Evolutionary conservation across 2,888 invertebrate genomes (phyloP), one percentile per base, ranked within the genome.

Genomic region (Harpagoxenus sublaevis): DNA sequence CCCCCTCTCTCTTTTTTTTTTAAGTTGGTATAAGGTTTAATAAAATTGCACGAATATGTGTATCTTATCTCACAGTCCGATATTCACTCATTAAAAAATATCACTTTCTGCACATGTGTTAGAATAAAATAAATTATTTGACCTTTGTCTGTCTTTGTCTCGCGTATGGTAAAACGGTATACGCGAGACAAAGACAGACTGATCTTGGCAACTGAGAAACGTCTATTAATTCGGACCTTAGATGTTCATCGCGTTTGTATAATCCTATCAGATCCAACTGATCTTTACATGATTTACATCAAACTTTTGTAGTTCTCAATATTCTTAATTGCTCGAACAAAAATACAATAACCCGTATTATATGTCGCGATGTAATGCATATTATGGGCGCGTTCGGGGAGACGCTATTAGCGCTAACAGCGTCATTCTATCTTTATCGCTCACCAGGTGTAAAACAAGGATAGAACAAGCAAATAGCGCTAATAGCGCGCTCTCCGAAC

Each of bases 31-130:
- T 18, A 28, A 63, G 62, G 5, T 9, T 48, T 9, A 62, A n/a
- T 45, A 15, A 75, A 63, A 75, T 35, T 48, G 51, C 35, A 28
- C 23, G 9, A 75, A 75, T 42, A 42, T 9, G 35, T 62, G 12
- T 5, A 51, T 18, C 60, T 39, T 75, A 75, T 65, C 10, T 75
- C 45, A 60, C 45, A 60, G 8, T 62, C 3, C 5, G 3, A 39
- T 39, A 65, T 51, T 65, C 10, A 48, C 39, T 62, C 35, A 28
- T 39, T 57, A 73, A 10, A 42, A 66, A 66, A 65, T 53, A 3
- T 28, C 23, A 28, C 48, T 42, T 18, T 65, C 23, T 23, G 23
- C 51, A 65, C 18, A 23, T 23, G 23, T 23, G 23, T 23, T 23
- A 23, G 23, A 23, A 23, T 23, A 23, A 23, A 23, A 23, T 23